Percentiles rank a stretch among this genome's conserved stretches.
Conservation (phyloP, 1,140 invertebrate genomes). For the Drosophila nigrodunni region DNA sequence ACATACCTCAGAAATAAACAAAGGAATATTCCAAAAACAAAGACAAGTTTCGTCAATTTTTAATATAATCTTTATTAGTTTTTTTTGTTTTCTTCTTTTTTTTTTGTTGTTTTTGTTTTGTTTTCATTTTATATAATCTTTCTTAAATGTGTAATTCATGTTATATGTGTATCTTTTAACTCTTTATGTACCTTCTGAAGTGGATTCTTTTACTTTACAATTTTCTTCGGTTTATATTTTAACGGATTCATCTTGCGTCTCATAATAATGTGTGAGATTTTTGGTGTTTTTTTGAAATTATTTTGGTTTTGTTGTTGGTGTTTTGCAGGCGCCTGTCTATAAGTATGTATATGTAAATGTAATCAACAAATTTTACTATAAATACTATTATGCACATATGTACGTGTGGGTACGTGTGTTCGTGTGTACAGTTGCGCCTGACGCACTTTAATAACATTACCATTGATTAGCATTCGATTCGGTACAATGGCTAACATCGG, state of each 20-base stretch:
- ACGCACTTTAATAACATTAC: conserved; percentile 39
- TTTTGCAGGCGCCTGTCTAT: conserved; percentile 35
- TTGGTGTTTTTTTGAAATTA: conserved; percentile 12
- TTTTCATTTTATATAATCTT: conserved; percentile 74
- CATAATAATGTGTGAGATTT: conserved; percentile 27
- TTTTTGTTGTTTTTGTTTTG: conserved; percentile 51
- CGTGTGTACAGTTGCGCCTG: conserved; percentile 17
- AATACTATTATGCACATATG: conserved; percentile 67
- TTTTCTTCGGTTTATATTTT: conserved; percentile 54
- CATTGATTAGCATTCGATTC: conserved; percentile 23
- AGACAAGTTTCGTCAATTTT: conserved; percentile 38
- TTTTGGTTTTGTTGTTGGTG: conserved; percentile 29
- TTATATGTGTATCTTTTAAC: conserved; percentile 52
- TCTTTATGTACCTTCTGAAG: conserved; percentile 68
- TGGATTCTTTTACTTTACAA: conserved; percentile 63
- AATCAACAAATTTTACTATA: conserved; percentile 76
- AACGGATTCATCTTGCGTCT: conserved; percentile 52
- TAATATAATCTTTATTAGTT: conserved; percentile 82
- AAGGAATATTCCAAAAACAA: conserved; percentile 2
- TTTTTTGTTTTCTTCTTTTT: conserved; percentile 27
- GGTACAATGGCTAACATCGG: conserved; percentile 36
- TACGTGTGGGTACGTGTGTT: conserved; percentile 29
- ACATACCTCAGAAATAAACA: conserved; percentile 14
- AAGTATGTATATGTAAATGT: conserved; percentile 63
- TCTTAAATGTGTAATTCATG: conserved; percentile 81